Evolutionary conservation across 92 coral and sea anemone genomes (phyloP), one percentile per base, ranked within the genome.

Genomic region (Virgularia gustaviana): DNA sequence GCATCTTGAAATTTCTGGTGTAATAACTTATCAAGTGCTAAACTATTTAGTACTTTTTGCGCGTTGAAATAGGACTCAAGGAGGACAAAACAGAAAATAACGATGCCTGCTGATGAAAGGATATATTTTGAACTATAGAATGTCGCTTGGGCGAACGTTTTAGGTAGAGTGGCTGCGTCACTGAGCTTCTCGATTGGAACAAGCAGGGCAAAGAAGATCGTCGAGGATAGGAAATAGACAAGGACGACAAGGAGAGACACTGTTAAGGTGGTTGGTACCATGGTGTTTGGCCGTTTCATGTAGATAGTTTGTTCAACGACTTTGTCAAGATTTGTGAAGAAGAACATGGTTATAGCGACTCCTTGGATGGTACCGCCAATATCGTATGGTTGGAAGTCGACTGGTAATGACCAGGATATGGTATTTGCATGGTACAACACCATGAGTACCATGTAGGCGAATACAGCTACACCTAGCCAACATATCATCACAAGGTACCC

Each of bases 331-430:
- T 44, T 49, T 15, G 73, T 66, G 12, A 66, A 66, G 13, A 66
- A 66, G 73, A 66, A 66, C 52, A 36, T 45, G 7, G 73, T 66
- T 3, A 66, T 30, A 6, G 73, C 73, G 11, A 36, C 32, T 9
- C 73, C 73, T 24, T 66, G 57, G 11, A 45, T 43, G 0, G 58
- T 66, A 25, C 73, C 73, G 30, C 23, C 12, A 66, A 43, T 11
- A 19, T 66, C 36, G 22, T 27, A 66, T 45, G 73, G 73, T 47
- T 66, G 73, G 33, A 66, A 66, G 20, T 66, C 22, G 25, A 12
- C 32, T 23, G 73, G 58, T 44, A 66, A 3, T 8, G 8, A 31
- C 73, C 73, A 66, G 0, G 44, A 36, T 5, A 66, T 5, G 19
- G 73, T 9, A 34, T 35, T 22, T 25, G 73, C 73, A 6, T 44